Conservation (phyloP, 2,113 vertebrate genomes). For the Sminthopsis crassicaudata region DNA sequence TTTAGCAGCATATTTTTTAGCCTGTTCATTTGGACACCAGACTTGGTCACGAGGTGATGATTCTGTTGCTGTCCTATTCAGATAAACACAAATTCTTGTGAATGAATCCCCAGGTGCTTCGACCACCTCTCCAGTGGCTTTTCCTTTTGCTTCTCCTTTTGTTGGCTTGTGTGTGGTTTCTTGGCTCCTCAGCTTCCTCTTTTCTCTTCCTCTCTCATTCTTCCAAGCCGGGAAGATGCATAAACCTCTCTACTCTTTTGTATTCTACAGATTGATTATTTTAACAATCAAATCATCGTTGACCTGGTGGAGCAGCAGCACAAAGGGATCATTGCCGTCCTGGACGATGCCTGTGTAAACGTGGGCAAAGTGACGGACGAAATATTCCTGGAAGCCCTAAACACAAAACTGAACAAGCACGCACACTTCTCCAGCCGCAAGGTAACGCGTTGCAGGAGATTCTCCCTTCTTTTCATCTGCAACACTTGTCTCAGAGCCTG, state of each 20-base stretch:
- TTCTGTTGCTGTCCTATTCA: background rate
- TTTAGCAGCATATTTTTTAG: background rate
- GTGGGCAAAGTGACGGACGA: constrained; percentile 97
- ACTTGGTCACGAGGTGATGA: background rate
- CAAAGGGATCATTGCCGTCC: constrained; percentile 95
- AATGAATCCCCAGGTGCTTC: background rate
- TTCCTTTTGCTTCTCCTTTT: background rate
- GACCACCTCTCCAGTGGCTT: accelerated
- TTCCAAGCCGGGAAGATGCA: background rate
- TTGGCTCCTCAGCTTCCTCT: background rate
- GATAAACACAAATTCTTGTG: background rate
- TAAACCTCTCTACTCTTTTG: background rate
- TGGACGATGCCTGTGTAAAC: constrained; percentile 98
- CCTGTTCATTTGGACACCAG: background rate
- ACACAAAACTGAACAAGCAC: constrained; percentile 93
- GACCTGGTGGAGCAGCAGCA: constrained; percentile 98
- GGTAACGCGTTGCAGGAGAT: constrained; percentile 81
- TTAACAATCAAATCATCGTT: constrained; percentile 99
- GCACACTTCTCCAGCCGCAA: constrained; percentile 97
- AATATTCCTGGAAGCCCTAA: constrained; percentile 96
- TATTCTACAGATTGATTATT: constrained; percentile 93
- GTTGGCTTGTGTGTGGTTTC: accelerated
- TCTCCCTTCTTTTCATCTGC: background rate
- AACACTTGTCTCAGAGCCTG: background rate
- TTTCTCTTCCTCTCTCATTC: background rate